Evolutionary conservation across 2,888 invertebrate genomes (phyloP).

Genomic region (Euzophera pinguis): DNA sequence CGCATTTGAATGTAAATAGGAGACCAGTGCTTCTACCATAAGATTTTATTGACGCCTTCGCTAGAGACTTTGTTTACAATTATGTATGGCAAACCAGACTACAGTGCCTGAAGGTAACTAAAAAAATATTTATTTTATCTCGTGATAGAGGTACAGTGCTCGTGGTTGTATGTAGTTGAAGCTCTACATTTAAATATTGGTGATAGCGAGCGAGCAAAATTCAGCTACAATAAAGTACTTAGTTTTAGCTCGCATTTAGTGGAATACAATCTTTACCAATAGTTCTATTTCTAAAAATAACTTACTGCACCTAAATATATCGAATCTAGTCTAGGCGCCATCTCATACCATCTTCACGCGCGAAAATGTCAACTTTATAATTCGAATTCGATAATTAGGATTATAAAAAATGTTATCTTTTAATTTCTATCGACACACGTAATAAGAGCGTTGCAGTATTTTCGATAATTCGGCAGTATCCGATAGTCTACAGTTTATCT

Average conservation of each 20-base stretch:
- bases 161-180: no score
- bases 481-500: slow-evolving; percentile 4
- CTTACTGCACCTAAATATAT: background rate
- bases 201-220: no score
- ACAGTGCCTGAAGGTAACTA: no score
- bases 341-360: background rate
- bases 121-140: no score
- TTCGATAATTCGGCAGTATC: background rate
- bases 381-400: background rate
- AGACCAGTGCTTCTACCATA: no score
- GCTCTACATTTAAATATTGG: no score
- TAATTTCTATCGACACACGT: background rate
- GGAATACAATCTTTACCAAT: background rate
- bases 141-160: no score
- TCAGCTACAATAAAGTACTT: no score
- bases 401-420: background rate
- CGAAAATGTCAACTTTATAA: background rate
- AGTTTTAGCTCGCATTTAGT: background rate
- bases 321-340: background rate
- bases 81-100: no score
- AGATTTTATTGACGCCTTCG: no score
- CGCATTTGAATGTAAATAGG: no score
- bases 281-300: background rate
- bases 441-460: background rate
- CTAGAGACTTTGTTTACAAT: no score